These are phyloP conservation scores for Adela reaumurella DNA, from an alignment of 2,888 invertebrate species.

Conservation along the genomic window DNA sequence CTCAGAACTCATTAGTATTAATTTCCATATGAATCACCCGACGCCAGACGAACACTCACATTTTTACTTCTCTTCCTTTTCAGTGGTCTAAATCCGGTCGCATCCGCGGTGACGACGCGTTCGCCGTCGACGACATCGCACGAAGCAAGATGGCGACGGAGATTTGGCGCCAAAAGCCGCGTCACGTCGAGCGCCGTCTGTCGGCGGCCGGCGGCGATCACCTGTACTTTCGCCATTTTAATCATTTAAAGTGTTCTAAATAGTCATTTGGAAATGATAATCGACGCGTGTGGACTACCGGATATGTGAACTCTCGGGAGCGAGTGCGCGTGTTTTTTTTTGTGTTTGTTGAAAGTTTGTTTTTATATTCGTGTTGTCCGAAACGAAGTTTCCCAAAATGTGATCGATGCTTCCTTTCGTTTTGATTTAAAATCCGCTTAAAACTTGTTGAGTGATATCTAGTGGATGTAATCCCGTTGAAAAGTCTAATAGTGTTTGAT, in stretches of 20 bases:
- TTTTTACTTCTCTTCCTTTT: constrained; percentile 28
- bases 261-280: constrained; percentile 35
- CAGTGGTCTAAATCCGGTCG: constrained; percentile 34
- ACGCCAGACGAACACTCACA: not conserved
- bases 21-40: constrained; percentile 1
- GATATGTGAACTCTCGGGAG: constrained; percentile 30
- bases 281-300: constrained; percentile 25
- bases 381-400: not conserved
- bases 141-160: constrained; percentile 34
- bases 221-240: constrained; percentile 27
- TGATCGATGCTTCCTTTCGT: not conserved
- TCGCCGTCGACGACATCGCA: constrained; percentile 42
- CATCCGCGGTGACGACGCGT: constrained; percentile 23
- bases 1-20: not conserved
- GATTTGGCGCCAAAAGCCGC: constrained; percentile 38
- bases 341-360: constrained; percentile 18
- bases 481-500: not conserved
- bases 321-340: constrained; percentile 15
- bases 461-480: not conserved
- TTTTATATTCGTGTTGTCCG: constrained; percentile 25
- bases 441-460: not conserved
- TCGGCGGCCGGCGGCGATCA: constrained; percentile 21
- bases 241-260: constrained; percentile 35
- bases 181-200: constrained; percentile 32
- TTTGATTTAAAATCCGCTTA: not conserved